These are phyloP conservation scores for Dromococcyx pavoninus DNA, from an alignment of 2,797 vertebrate genomes.

Conservation along the genomic window DNA sequence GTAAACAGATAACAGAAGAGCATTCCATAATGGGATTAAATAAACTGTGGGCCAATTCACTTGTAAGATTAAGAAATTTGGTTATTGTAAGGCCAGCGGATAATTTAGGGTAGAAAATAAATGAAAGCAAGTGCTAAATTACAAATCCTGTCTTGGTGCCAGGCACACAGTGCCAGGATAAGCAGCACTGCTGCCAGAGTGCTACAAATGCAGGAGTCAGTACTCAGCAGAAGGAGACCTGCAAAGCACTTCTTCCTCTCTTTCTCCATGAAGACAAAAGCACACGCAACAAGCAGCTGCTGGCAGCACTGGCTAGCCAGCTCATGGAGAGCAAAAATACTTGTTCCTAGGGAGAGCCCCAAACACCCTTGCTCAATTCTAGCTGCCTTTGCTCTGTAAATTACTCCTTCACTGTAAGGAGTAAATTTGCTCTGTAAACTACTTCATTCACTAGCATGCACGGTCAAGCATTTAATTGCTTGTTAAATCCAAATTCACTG, in stretches of 20 bases:
- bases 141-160: not conserved
- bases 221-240: not conserved
- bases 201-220: not conserved
- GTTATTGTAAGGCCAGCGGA: not conserved
- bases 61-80: not conserved
- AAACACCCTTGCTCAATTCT: not conserved
- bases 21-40: not conserved
- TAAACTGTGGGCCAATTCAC: not conserved
- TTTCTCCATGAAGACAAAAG: not conserved
- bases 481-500: not conserved
- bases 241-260: not conserved
- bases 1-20: not conserved
- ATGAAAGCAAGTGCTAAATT: not conserved
- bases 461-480: not conserved
- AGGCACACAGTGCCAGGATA: fast-evolving
- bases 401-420: too few species aligned
- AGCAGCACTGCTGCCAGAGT: not conserved
- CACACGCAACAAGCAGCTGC: not conserved
- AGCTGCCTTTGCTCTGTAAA: not conserved
- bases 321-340: not conserved
- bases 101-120: not conserved
- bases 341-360: not conserved
- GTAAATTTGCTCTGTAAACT: not conserved
- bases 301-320: not conserved
- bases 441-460: not conserved